Evolutionary conservation across 2,113 vertebrate species (phyloP).

Genomic region (Atrichornis clamosus): DNA sequence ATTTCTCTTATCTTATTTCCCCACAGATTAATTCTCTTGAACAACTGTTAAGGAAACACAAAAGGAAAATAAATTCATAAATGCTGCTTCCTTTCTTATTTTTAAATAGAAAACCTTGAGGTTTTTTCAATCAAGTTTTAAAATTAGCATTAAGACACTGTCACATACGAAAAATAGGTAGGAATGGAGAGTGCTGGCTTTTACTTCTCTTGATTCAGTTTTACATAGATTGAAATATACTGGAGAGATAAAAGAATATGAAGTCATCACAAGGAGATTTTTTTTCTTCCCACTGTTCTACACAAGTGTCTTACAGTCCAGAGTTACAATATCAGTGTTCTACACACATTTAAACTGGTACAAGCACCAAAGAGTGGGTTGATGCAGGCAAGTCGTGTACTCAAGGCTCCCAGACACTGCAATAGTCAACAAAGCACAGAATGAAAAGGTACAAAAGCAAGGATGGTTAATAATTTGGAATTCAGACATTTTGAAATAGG

Average conservation of each 20-base stretch:
- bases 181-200: neutral
- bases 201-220: neutral
- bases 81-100: neutral
- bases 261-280: neutral
- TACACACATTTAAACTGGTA: neutral
- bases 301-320: neutral
- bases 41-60: neutral
- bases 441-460: neutral
- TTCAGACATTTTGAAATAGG: neutral
- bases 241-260: neutral
- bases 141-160: neutral
- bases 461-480: neutral
- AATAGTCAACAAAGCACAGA: neutral
- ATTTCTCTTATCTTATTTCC: neutral
- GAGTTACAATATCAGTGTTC: neutral
- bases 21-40: neutral
- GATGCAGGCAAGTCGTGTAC: neutral
- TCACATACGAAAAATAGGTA: neutral
- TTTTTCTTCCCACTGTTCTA: neutral
- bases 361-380: neutral
- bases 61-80: neutral
- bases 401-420: neutral
- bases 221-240: slow-evolving; percentile 35
- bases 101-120: neutral
- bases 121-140: neutral